These are phyloP conservation scores for Meda fulgida DNA, from an alignment of 2,797 vertebrate genomes.

Conservation along the genomic window DNA sequence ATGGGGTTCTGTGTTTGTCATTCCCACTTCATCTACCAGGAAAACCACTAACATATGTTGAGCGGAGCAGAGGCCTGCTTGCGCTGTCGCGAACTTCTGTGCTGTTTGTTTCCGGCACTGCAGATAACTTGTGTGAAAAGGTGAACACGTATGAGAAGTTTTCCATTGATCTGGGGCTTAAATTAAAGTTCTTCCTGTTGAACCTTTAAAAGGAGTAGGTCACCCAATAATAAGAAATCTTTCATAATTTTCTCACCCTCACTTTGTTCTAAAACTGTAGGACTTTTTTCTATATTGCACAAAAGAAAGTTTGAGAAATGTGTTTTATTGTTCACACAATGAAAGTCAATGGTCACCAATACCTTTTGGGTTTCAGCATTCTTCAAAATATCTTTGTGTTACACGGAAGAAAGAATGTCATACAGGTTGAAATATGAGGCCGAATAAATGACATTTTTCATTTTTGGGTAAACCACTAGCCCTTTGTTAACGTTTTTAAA, in stretches of 20 bases:
- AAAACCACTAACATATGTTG: conserved; percentile 76
- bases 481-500: not conserved
- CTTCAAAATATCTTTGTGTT: not conserved
- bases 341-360: no score
- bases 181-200: not conserved
- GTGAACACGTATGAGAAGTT: conserved; percentile 67
- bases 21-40: conserved; percentile 89
- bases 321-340: no score
- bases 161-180: not conserved
- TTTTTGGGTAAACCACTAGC: not conserved
- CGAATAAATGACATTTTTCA: not conserved
- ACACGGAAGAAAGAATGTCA: not conserved
- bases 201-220: not conserved
- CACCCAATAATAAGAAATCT: not conserved
- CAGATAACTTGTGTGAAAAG: conserved; percentile 91
- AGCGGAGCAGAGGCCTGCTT: conserved; percentile 86
- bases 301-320: no score
- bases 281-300: not conserved
- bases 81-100: conserved; percentile 77
- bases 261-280: not conserved
- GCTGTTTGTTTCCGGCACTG: conserved; percentile 89
- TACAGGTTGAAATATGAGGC: not conserved
- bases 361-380: no score
- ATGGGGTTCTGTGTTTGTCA: conserved; percentile 89
- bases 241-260: not conserved